A percentile compares a stretch with the other conserved stretches of the same genome.
These are phyloP conservation scores for Drosophila guanche DNA, from an alignment of 1,140 invertebrate genomes.

Conservation along the genomic window DNA sequence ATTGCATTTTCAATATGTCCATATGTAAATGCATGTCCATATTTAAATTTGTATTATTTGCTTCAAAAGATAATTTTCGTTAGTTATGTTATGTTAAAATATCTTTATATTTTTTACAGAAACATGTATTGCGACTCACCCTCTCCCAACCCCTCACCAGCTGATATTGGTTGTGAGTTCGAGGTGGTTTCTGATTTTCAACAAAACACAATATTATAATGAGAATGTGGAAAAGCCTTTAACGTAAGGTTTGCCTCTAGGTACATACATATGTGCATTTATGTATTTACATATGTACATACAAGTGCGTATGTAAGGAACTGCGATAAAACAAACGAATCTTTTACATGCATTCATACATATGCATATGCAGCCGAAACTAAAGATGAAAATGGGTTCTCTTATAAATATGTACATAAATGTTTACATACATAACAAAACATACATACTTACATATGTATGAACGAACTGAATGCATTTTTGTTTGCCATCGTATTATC, in stretches of 20 bases:
- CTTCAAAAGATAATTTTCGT: slow-evolving; percentile 10
- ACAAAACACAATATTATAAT: slow-evolving; percentile 27
- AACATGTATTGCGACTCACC: too few species aligned
- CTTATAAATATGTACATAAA: background rate
- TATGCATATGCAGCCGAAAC: slow-evolving; percentile 19
- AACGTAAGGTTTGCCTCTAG: slow-evolving; percentile 7
- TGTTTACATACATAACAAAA: background rate
- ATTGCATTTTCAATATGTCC: too few species aligned
- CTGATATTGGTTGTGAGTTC: background rate
- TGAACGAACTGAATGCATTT: slow-evolving; percentile 11
- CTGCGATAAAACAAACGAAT: slow-evolving; percentile 5
- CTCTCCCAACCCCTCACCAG: background rate
- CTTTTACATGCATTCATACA: slow-evolving; percentile 8
- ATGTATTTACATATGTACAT: slow-evolving; percentile 1
- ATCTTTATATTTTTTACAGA: too few species aligned
- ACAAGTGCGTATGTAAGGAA: background rate
- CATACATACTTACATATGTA: slow-evolving; percentile 4
- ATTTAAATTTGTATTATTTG: slow-evolving; percentile 6
- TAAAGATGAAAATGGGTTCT: slow-evolving; percentile 11
- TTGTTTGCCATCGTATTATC: slow-evolving; percentile 43
- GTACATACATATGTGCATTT: background rate
- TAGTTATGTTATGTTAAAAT: background rate
- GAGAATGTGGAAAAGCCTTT: slow-evolving; percentile 3
- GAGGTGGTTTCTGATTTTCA: slow-evolving; percentile 12
- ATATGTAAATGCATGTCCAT: background rate